These are phyloP conservation scores for Rhopalosiphum maidis DNA, from an alignment of 1,140 invertebrate species.

Conservation along the genomic window DNA sequence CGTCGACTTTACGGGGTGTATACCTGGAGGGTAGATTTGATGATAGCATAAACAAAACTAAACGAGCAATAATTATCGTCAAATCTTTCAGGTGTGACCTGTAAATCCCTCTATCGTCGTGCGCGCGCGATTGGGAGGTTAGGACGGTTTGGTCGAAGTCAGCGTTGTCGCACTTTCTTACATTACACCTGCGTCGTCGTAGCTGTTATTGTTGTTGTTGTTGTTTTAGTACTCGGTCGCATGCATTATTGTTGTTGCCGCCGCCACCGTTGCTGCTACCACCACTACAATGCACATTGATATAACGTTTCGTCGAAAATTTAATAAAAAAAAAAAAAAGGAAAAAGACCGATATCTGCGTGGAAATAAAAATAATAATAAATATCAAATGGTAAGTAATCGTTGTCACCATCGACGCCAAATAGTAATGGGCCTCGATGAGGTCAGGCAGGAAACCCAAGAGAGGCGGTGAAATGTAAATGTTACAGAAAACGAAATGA, in stretches of 20 bases:
- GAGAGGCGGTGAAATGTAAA: conserved; percentile 29
- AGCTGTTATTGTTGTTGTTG: no score
- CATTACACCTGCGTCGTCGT: neutral
- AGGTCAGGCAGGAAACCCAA: conserved; percentile 41
- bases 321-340: neutral
- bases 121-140: no score
- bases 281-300: neutral
- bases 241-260: neutral
- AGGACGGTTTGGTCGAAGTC: neutral
- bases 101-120: neutral
- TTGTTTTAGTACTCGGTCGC: neutral
- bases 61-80: neutral
- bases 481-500: conserved; percentile 31
- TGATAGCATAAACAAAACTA: neutral
- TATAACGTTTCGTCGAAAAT: neutral
- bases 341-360: neutral
- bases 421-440: neutral
- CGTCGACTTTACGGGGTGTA: neutral
- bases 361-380: neutral
- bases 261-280: no score
- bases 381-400: neutral
- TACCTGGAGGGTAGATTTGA: neutral
- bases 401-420: neutral
- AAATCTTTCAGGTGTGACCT: neutral
- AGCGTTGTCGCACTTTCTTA: neutral